Evolutionary conservation across 2,888 invertebrate species (phyloP).

Genomic region (Trissonchulus latispiculum): DNA sequence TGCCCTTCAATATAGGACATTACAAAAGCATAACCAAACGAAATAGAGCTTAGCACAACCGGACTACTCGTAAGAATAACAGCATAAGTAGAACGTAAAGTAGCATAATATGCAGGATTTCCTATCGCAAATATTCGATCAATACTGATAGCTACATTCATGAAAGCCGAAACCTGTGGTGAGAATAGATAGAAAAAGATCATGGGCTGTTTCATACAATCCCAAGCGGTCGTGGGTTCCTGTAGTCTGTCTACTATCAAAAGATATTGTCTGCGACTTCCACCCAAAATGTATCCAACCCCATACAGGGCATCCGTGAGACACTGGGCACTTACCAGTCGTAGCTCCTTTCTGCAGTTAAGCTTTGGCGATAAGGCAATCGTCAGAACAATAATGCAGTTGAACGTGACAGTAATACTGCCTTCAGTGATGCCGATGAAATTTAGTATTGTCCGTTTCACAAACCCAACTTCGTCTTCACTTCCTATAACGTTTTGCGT

Average conservation of each 20-base stretch:
- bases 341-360: neutral
- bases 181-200: neutral
- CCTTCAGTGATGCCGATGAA: no score
- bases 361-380: no score
- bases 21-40: neutral
- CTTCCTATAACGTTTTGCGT: no score
- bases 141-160: neutral
- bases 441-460: no score
- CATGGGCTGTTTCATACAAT: neutral
- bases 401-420: no score
- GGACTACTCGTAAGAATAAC: neutral
- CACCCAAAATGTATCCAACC: neutral
- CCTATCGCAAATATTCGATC: neutral
- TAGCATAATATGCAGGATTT: neutral
- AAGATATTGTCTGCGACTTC: neutral
- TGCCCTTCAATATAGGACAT: neutral
- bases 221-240: neutral
- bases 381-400: no score
- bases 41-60: neutral
- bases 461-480: no score
- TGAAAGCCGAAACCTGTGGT: neutral
- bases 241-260: neutral
- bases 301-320: neutral
- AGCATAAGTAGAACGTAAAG: neutral
- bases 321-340: neutral